Base-by-base conservation (phyloP, 53 echinoderm and acorn worm species). In the Henricia sp. region DNA sequence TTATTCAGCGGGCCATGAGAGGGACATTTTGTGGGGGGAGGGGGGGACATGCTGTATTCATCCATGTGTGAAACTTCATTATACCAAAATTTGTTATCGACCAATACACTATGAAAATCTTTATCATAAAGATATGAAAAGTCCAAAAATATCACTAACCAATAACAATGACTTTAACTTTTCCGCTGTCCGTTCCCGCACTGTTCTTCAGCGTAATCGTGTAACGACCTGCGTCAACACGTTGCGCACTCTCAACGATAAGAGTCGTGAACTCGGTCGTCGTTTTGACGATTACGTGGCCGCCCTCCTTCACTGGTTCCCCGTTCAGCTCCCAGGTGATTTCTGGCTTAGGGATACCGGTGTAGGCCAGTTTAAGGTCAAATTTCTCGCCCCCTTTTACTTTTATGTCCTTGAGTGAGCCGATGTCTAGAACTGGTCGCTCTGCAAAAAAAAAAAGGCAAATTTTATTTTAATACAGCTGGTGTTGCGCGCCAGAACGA, bases 321-420 rank as follows among this genome's bases (percentile, higher is more conserved):
- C 89, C 89, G 23, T 88, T 91, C 3, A 90, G 40, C 65, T 90
- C 90, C 99, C 99, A 99, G 37, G 71, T 90, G 59, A 94, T 82
- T 6, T 78, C 85, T 17, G 99, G 99, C 24, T 84, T 73, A 23
- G 99, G 99, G 37, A 99, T 75, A 9, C 99, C 99, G 8, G 99
- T 94, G 86, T 95, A 95, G 3, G 76, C 58, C 9, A 99, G 92
- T 17, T 86, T 63, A 65, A 99, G 83, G 74, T 95, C 91, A 85
- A 99, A 95, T 25, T 83, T 86, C 64, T 99, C 99, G 0, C 99
- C 99, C 36, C 92, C 99, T 75, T 99, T 99, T 30, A 99, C 94
- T 72, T 99, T 99, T 53, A 99, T 55, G 87, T 99, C 94, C n/a
- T 91, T 92, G 30, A 99, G 84, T 13, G 78, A 69, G 27, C 87